phyloP scores from a whole-genome alignment of 2,888 invertebrate species.

The Ectobius pallidus region DNA sequence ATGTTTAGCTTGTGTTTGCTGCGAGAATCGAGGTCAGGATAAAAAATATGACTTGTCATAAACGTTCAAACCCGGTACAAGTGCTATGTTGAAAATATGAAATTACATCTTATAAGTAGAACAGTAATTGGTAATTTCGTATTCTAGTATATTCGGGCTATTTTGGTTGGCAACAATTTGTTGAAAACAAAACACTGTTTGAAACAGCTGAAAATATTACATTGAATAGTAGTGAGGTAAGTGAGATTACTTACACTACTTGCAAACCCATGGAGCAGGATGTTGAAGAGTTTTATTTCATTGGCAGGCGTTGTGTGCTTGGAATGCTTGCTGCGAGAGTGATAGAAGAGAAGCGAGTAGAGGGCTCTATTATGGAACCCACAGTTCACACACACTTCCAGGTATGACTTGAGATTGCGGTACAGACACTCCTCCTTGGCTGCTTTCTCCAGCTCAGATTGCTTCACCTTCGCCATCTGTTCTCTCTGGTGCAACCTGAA shows the following conservation, averaged over 20 bases:
- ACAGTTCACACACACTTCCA: slow-evolving; percentile 70
- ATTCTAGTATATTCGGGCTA: too few relatives aligned
- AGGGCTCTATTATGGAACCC: slow-evolving; percentile 61
- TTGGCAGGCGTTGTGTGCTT: slow-evolving; percentile 44
- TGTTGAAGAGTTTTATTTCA: slow-evolving; percentile 68
- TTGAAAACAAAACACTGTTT: too few relatives aligned
- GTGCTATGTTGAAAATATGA: too few relatives aligned
- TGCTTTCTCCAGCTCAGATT: slow-evolving; percentile 53
- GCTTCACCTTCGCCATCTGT: slow-evolving; percentile 53
- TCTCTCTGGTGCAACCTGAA: slow-evolving; percentile 48
- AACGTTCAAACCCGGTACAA: too few relatives aligned
- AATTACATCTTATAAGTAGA: too few relatives aligned
- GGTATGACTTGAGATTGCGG: slow-evolving; percentile 66
- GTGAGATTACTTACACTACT: slow-evolving; percentile 58
- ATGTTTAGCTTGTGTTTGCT: too few relatives aligned
- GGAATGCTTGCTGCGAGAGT: slow-evolving; percentile 51
- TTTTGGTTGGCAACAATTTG: too few relatives aligned
- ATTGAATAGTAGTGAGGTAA: too few relatives aligned
- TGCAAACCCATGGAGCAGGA: slow-evolving; percentile 73
- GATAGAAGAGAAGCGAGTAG: slow-evolving; percentile 59
- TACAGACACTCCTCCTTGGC: slow-evolving; percentile 63
- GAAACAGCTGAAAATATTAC: too few relatives aligned
- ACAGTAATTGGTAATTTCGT: too few relatives aligned
- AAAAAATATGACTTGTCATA: too few relatives aligned
- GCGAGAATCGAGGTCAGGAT: too few relatives aligned